phyloP scores from a whole-genome alignment of 2,797 vertebrate genomes.

The Pterois miles region DNA sequence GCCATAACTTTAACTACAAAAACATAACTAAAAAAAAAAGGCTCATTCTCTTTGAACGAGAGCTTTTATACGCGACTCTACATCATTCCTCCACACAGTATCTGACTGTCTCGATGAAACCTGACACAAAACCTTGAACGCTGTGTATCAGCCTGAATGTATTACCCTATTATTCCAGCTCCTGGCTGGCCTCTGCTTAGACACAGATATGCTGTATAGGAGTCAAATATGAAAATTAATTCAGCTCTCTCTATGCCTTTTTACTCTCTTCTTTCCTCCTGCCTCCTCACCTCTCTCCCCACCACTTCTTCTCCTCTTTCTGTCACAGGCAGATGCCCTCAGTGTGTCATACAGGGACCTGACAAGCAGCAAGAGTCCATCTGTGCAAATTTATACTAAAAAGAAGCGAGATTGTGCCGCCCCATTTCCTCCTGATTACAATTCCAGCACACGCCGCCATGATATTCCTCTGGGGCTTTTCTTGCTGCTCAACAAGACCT shows the following conservation, averaged over 20 bases:
- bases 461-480: slow-evolving; percentile 70
- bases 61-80: not conserved
- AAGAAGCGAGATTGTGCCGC: slow-evolving; percentile 61
- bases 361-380: slow-evolving; percentile 64
- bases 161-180: slow-evolving; percentile 5
- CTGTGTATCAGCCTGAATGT: not conserved
- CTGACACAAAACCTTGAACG: not conserved
- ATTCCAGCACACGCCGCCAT: slow-evolving; percentile 59
- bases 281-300: not conserved
- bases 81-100: fast-evolving
- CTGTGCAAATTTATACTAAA: slow-evolving; percentile 63
- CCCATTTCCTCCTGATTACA: slow-evolving; percentile 77
- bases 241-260: not conserved
- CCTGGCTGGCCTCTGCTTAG: not conserved
- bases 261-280: too few relatives aligned
- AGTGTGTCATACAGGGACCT: slow-evolving; percentile 48
- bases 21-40: too few relatives aligned
- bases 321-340: slow-evolving; percentile 42
- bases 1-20: too few relatives aligned
- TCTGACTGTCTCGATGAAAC: not conserved
- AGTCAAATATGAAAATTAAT: slow-evolving; percentile 7
- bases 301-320: not conserved
- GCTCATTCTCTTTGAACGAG: not conserved
- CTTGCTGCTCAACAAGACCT: slow-evolving; percentile 70
- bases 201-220: not conserved